These are phyloP conservation scores for Catocala fraxini DNA, from an alignment of 2,888 invertebrate species.

Conservation along the genomic window DNA sequence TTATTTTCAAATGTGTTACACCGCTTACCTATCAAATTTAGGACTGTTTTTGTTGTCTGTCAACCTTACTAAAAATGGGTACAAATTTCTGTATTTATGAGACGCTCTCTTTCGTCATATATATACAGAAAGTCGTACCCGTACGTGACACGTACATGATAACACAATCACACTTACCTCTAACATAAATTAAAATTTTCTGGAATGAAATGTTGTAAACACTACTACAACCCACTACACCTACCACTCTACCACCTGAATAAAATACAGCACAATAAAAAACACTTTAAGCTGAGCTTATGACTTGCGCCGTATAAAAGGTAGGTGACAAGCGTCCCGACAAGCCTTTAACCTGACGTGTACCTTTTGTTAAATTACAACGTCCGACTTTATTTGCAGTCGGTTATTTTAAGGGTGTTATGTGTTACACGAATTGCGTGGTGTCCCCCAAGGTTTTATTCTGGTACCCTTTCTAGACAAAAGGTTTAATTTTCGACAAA, in stretches of 20 bases:
- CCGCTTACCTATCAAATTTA: too few species aligned
- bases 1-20: too few species aligned
- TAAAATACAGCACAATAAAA: neutral
- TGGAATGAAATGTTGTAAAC: conserved; percentile 1
- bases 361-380: conserved; percentile 50
- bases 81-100: too few species aligned
- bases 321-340: conserved; percentile 28
- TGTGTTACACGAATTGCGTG: conserved; percentile 28
- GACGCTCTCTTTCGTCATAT: too few species aligned
- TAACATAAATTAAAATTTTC: neutral
- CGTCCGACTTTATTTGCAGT: conserved; percentile 44
- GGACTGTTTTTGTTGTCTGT: too few species aligned
- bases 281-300: conserved; percentile 12
- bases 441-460: conserved; percentile 32
- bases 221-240: too few species aligned
- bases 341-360: conserved; percentile 32
- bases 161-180: too few species aligned
- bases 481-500: conserved; percentile 39
- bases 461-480: conserved; percentile 35
- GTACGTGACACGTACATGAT: too few species aligned
- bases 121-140: too few species aligned
- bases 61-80: too few species aligned
- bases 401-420: conserved; percentile 39
- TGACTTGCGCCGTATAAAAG: conserved; percentile 31
- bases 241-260: neutral